Percentiles rank a stretch among this genome's conserved stretches.
phyloP scores from a whole-genome alignment of 2,797 vertebrate genomes.

The Borostomias antarcticus region DNA sequence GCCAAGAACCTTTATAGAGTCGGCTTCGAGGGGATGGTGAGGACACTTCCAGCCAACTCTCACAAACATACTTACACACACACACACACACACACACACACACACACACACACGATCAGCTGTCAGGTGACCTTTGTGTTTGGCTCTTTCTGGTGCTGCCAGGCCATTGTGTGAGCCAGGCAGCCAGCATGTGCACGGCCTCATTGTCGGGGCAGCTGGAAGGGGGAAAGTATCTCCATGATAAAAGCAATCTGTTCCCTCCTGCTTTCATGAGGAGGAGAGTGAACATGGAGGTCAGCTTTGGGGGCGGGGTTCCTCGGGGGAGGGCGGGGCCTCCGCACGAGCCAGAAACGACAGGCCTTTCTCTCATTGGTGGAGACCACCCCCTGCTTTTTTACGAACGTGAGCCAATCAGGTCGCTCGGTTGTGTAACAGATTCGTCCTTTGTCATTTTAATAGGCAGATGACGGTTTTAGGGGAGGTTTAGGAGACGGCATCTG shows the following conservation, averaged over 20 bases:
- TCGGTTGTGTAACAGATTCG: slow-evolving; percentile 58
- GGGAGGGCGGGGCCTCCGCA: slow-evolving; percentile 22
- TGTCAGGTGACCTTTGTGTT: slow-evolving; percentile 69
- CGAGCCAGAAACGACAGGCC: slow-evolving; percentile 48
- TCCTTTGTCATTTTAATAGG: slow-evolving; percentile 65
- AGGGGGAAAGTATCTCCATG: slow-evolving; percentile 73
- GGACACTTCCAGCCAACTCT: slow-evolving; percentile 39
- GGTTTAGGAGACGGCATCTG: slow-evolving; percentile 63
- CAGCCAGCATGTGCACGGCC: slow-evolving; percentile 67
- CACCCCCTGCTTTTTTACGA: slow-evolving; percentile 54
- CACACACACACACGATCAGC: slow-evolving; percentile 61
- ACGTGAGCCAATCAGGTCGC: slow-evolving; percentile 60
- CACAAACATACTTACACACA: slow-evolving; percentile 12
- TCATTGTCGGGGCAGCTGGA: slow-evolving; percentile 79
- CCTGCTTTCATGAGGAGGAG: slow-evolving; percentile 46
- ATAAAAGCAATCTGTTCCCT: slow-evolving; percentile 76
- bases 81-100: slow-evolving; percentile 24
- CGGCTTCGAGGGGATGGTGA: slow-evolving; percentile 99
- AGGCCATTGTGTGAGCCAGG: slow-evolving; percentile 72
- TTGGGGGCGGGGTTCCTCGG: slow-evolving; percentile 12
- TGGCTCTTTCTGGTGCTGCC: slow-evolving; percentile 60
- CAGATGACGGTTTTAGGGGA: slow-evolving; percentile 41
- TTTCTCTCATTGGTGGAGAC: slow-evolving; percentile 64
- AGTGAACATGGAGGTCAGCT: slow-evolving; percentile 69
- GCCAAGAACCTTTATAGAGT: slow-evolving; percentile 99